Percentiles rank a stretch among this genome's conserved stretches.
phyloP scores from a whole-genome alignment of 2,888 invertebrate genomes.

The Melanophora roralis region DNA sequence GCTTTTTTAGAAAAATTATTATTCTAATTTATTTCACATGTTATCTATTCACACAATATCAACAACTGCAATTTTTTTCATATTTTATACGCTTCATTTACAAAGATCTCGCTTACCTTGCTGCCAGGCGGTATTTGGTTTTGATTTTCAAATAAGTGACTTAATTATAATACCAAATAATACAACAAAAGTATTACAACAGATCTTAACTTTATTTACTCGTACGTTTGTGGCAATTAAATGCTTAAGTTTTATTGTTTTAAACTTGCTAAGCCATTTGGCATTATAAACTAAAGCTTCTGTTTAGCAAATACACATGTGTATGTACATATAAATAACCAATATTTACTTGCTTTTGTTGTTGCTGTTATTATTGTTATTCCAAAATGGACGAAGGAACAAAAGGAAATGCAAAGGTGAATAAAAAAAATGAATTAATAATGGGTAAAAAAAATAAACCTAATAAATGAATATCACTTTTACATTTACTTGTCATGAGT shows the following conservation, averaged over 20 bases:
- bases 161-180: constrained; percentile 57
- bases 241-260: constrained; percentile 54
- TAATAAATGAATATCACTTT: not conserved
- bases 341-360: not conserved
- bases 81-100: constrained; percentile 15
- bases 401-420: not conserved
- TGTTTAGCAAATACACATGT: constrained; percentile 50
- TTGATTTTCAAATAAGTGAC: constrained; percentile 10
- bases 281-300: constrained; percentile 54
- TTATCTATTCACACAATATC: not conserved
- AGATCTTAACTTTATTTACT: constrained; percentile 56
- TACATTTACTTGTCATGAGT: not conserved
- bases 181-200: constrained; percentile 56
- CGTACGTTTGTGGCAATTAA: constrained; percentile 49
- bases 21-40: not conserved
- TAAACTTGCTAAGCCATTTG: constrained; percentile 54
- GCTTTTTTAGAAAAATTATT: not conserved
- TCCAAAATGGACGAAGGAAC: not conserved
- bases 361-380: not conserved
- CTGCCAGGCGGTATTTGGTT: not conserved
- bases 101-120: not conserved
- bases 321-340: too few relatives aligned
- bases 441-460: not conserved
- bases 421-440: not conserved
- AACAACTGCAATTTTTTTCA: not conserved